phyloP scores from a whole-genome alignment of 1,140 invertebrate genomes.

The Drosophila ambigua region DNA sequence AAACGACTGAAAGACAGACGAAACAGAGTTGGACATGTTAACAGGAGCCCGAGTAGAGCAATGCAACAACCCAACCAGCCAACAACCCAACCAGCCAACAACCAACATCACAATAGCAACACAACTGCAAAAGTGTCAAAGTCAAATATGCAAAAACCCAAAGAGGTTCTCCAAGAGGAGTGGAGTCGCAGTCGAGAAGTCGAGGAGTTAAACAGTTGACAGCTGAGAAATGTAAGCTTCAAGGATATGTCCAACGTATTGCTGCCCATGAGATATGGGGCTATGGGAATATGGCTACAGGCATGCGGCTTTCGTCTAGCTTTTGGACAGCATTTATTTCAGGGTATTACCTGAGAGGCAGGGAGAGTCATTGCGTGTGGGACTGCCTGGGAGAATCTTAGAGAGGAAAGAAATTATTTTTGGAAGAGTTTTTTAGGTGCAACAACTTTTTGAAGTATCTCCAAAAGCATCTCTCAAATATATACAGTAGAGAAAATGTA shows the following conservation, averaged over 20 bases:
- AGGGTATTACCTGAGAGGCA: no score
- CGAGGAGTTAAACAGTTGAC: conserved; percentile 75
- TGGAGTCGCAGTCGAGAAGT: conserved; percentile 3
- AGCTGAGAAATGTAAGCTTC: conserved; percentile 78
- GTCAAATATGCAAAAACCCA: conserved; percentile 65
- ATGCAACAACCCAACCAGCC: conserved; percentile 22
- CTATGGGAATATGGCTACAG: conserved; percentile 19
- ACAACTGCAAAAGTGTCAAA: conserved; percentile 76
- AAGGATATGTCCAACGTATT: conserved; percentile 62
- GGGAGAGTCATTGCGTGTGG: no score
- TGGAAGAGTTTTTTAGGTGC: no score
- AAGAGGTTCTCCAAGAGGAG: background rate
- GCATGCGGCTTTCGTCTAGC: no score
- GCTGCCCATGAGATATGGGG: conserved; percentile 57
- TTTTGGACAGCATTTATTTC: no score
- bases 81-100: conserved; percentile 12
- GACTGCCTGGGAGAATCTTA: no score
- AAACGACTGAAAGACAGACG: conserved; percentile 24
- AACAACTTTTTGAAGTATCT: no score
- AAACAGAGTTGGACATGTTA: conserved; percentile 55
- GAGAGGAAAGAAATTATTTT: no score
- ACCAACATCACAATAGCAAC: conserved; percentile 31
- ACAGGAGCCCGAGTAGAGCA: conserved; percentile 49
- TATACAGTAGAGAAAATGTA: no score
- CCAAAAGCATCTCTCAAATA: no score